Base-by-base conservation (phyloP, 2,797 vertebrate species). In the Arnoldichthys spilopterus region DNA sequence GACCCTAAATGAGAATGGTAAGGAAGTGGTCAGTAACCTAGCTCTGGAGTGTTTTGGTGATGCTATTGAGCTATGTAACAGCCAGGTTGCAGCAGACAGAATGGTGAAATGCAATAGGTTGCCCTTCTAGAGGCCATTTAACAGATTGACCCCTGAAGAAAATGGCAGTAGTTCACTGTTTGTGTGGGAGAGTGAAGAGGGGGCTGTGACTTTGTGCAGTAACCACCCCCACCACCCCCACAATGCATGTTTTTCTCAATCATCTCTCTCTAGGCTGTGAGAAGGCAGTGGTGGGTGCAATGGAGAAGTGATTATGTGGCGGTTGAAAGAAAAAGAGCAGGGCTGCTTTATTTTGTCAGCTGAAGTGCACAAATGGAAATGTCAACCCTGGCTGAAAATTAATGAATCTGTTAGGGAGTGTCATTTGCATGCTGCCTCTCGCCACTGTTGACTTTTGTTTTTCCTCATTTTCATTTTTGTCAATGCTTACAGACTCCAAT, bases 301-400 rank as follows among this genome's bases (percentile, higher is more conserved):
- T 40, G 78, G 84, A 88, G 88, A 90, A 88, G 82, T 90, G 92
- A 92, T 93, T 93, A 91, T 88, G 75, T 43, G 2, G 81, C 8
- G 88, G 82, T 85, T 85, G 90, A 89, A 89, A 87, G 87, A 92
- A 89, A 88, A 86, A 78, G 64, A 82, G 86, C 78, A 80, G 51
- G 78, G 86, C 80, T 91, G 90, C 93, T 94, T 94, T 91, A 92
- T 92, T 93, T 92, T 91, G 90, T 92, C 94, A 93, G 91, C 90
- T 92, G 91, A 90, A 91, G 87, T 91, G 90, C 91, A 90, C 91
- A 93, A 94, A 94, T 93, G 91, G 91, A 94, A 93, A 94, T 91
- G 91, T 92, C 92, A 92, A 86, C 89, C 88, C 82, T 67, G 40
- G 86, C 85, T 32, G 76, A 89, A 91, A 92, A 93, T 90, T 91